A percentile compares a stretch with the other conserved stretches of the same genome.
Evolutionary conservation across 2,797 vertebrate species (phyloP).

Genomic region (Eutrigla gurnardus): DNA sequence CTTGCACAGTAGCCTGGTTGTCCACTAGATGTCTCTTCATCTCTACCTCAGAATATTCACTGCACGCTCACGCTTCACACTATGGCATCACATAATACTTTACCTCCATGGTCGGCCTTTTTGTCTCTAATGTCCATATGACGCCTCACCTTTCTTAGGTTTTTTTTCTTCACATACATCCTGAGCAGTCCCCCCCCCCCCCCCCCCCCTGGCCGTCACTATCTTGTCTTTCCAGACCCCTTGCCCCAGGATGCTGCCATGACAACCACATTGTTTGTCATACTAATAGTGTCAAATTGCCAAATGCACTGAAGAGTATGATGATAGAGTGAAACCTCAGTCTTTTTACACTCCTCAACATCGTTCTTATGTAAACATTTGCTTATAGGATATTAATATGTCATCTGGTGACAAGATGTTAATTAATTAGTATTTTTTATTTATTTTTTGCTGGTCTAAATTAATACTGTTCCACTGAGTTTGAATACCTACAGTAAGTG

Average conservation of each 20-base stretch:
- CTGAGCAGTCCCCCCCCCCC: neutral
- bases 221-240: slow-evolving; percentile 20
- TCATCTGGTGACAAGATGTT: slow-evolving; percentile 42
- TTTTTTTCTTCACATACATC: slow-evolving; percentile 15
- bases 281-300: slow-evolving; percentile 47
- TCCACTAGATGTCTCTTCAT: slow-evolving; percentile 77
- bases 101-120: slow-evolving; percentile 25
- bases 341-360: slow-evolving; percentile 3
- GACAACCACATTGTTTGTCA: slow-evolving; percentile 52
- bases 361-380: slow-evolving; percentile 39
- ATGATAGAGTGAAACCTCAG: neutral
- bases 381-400: slow-evolving; percentile 37
- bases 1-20: slow-evolving; percentile 18
- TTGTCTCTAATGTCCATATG: slow-evolving; percentile 47
- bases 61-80: neutral
- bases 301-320: slow-evolving; percentile 13
- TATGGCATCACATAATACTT: slow-evolving; percentile 37
- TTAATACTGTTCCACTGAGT: slow-evolving; percentile 40
- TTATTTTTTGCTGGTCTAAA: slow-evolving; percentile 29
- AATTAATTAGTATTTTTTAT: slow-evolving; percentile 41
- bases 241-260: slow-evolving; percentile 50
- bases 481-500: slow-evolving; percentile 47
- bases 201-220: neutral
- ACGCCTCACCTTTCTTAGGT: slow-evolving; percentile 15
- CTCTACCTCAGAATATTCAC: slow-evolving; percentile 32